These are phyloP conservation scores for Thinocorus orbignyianus DNA, from an alignment of 2,113 vertebrate species.

Conservation along the genomic window DNA sequence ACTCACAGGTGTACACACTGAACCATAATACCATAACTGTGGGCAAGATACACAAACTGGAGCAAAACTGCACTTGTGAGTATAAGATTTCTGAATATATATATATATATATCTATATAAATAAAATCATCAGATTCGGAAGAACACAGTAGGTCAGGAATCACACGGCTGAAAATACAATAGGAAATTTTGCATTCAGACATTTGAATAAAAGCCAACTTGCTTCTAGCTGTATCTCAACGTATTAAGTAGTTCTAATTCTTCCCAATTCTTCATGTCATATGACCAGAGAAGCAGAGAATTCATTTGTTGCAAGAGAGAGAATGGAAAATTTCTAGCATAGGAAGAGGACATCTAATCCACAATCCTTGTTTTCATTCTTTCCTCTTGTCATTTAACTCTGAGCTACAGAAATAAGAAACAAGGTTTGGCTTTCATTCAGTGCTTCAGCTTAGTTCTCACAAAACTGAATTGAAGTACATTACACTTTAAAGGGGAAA, in stretches of 20 bases:
- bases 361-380: background rate
- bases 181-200: background rate
- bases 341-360: background rate
- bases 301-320: background rate
- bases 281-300: background rate
- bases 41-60: background rate
- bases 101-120: background rate
- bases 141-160: background rate
- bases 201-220: background rate
- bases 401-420: background rate
- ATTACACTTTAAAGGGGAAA: background rate
- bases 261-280: background rate
- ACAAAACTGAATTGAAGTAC: background rate
- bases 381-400: background rate
- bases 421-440: background rate
- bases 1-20: background rate
- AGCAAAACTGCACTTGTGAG: background rate
- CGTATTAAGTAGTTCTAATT: background rate
- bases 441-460: background rate
- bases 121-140: background rate
- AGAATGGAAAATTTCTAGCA: background rate
- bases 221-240: background rate
- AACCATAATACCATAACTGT: background rate
- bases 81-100: background rate
- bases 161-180: background rate